These are phyloP conservation scores for Caenorhabditis panamensis DNA, from an alignment of 2,888 invertebrate genomes.

Conservation along the genomic window DNA sequence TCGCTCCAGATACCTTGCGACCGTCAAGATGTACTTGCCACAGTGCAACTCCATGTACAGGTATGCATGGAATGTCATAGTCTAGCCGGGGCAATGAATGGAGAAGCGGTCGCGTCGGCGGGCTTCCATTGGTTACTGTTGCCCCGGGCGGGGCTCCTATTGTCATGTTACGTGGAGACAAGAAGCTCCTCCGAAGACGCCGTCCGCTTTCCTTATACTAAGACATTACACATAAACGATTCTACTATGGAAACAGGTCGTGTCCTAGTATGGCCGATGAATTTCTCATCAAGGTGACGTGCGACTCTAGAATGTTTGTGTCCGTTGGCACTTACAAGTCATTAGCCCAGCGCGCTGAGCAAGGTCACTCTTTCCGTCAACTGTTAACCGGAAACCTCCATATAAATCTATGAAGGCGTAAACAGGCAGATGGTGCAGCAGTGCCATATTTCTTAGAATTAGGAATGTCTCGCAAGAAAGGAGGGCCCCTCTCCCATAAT, in stretches of 20 bases:
- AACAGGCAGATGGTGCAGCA: conserved; percentile 17
- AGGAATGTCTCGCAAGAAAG: not conserved
- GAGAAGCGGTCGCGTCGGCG: not conserved
- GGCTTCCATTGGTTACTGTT: conserved; percentile 63
- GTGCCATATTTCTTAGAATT: not conserved
- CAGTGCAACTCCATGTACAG: conserved; percentile 58
- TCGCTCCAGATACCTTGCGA: not conserved
- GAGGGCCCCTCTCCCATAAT: not conserved
- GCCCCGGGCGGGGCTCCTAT: conserved; percentile 32
- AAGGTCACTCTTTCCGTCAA: not conserved
- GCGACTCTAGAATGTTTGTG: not conserved
- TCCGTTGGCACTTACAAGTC: not conserved
- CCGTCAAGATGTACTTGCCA: conserved; percentile 41
- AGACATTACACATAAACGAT: conserved; percentile 27
- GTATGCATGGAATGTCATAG: conserved; percentile 8
- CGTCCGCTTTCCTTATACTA: not conserved
- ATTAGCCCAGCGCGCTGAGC: not conserved
- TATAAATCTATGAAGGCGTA: conserved; percentile 1
- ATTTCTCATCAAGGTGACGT: conserved; percentile 50
- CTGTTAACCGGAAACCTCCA: conserved; percentile 13
- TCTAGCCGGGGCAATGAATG: not conserved
- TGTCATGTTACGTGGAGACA: conserved; percentile 24
- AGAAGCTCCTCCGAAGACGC: not conserved
- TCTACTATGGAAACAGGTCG: conserved; percentile 50
- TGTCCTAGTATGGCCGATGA: conserved; percentile 34